These are phyloP conservation scores for Melanocharis versteri DNA, from an alignment of 2,113 vertebrate genomes.

Conservation along the genomic window DNA sequence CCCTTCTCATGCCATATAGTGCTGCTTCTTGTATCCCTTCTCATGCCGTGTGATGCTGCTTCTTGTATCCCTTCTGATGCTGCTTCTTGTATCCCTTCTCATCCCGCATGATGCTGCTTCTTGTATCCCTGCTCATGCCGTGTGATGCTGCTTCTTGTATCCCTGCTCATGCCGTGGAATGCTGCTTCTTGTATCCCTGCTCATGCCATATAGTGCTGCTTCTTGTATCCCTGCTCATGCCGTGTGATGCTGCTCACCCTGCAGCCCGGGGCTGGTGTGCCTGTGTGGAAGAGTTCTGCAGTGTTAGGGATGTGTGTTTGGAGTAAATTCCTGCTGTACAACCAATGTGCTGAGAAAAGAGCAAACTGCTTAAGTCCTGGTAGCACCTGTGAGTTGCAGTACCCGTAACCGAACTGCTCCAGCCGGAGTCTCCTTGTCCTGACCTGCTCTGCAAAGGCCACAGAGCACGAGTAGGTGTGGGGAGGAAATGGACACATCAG, in stretches of 20 bases:
- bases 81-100: too few species aligned
- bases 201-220: too few species aligned
- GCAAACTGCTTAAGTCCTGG: not conserved
- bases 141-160: too few species aligned
- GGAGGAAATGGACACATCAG: not conserved
- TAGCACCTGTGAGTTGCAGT: not conserved
- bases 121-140: too few species aligned
- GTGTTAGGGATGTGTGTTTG: rapidly evolving
- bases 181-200: too few species aligned
- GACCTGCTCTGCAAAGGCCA: not conserved
- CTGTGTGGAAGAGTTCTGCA: not conserved
- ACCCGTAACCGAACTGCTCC: not conserved
- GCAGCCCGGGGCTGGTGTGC: not conserved
- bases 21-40: too few species aligned
- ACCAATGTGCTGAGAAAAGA: not conserved
- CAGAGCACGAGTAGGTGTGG: not conserved
- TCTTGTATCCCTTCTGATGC: too few species aligned
- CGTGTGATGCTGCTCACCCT: not conserved
- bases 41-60: too few species aligned
- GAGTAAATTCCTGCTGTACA: not conserved
- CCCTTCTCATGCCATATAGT: too few species aligned
- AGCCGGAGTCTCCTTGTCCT: not conserved
- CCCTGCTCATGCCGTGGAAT: too few species aligned
- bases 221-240: too few species aligned
- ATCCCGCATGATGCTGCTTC: too few species aligned